Conservation (phyloP, 2,888 invertebrate species). For the Deroplatys truncata region DNA sequence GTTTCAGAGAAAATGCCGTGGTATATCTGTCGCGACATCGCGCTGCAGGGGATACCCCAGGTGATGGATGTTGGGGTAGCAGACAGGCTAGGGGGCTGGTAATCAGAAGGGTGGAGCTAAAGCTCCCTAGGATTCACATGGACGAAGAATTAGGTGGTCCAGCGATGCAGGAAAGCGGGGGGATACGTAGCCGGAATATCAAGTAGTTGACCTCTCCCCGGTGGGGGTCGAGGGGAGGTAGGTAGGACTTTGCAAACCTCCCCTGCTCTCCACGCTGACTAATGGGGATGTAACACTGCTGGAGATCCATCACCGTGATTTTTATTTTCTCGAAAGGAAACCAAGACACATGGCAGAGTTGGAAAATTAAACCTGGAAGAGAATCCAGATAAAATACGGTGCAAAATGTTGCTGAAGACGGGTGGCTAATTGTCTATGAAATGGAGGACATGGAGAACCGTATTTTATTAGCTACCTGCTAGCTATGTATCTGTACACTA, state of each 20-base stretch:
- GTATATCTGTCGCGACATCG: background rate
- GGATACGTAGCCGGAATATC: conserved; percentile 9
- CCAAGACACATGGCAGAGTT: background rate
- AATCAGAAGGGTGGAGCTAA: conserved; percentile 15
- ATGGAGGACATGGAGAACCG: background rate
- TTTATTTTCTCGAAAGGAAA: background rate
- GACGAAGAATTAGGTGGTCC: conserved; percentile 3
- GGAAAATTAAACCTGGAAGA: background rate
- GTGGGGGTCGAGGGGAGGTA: background rate
- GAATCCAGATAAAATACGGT: background rate
- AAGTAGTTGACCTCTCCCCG: conserved; percentile 17
- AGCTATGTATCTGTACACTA: background rate
- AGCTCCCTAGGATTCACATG: conserved; percentile 3
- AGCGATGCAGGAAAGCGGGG: background rate
- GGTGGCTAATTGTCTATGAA: background rate
- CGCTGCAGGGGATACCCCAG: background rate
- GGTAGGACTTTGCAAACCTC: background rate
- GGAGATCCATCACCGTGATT: conserved; percentile 3
- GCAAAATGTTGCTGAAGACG: background rate
- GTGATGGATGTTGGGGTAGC: background rate
- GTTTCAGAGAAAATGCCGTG: background rate
- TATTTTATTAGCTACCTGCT: background rate
- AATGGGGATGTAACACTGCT: conserved; percentile 1
- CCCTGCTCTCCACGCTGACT: background rate
- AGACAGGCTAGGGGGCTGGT: background rate